Evolutionary conservation across 2,113 vertebrate genomes (phyloP), one percentile per base, ranked within the genome.

Genomic region (Chitala chitala): DNA sequence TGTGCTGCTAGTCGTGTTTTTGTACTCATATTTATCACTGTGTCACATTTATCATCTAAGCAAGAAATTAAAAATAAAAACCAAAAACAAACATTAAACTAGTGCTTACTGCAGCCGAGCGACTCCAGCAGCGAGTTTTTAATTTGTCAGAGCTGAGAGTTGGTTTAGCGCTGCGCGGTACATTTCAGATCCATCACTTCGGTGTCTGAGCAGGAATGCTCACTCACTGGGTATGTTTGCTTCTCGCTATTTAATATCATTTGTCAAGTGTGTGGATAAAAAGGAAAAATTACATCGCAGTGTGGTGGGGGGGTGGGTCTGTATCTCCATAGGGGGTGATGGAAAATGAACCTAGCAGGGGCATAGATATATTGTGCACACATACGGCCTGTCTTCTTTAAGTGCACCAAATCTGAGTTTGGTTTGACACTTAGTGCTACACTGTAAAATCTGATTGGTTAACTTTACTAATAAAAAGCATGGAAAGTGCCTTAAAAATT

Each of bases 101-200:
- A 31, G 38, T 63, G 59, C 55, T 31, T 29, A 15, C 31, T n/a
- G 1, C 38, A 40, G 53, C 36, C 4, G 51, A 72, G 5, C 8
- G 70, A 13, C 54, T 72, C 71, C 53, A 58, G 51, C 38, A 26
- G 40, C 61, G 55, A 56, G 13, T 29, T 56, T 72, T n/a, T 58
- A 54, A 44, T 83, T 84, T 87, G 88, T 87, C 83, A 88, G 36
- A 86, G 83, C 77, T 82, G 84, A 86, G 69, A 26, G 73, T 79
- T 78, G 83, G 71, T 77, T 80, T 75, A 76, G 77, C 77, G 71
- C 77, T 75, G 36, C 75, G 54, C 76, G 64, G 74, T 76, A 80
- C 24, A 38, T 40, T 69, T 77, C 78, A 76, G 81, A 87, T 88
- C 85, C 77, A 87, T 90, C 87, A 87, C 68, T 42, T 10, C 22